Evolutionary conservation across 2,888 invertebrate species (phyloP).

Genomic region (Epirrhoe alternata): DNA sequence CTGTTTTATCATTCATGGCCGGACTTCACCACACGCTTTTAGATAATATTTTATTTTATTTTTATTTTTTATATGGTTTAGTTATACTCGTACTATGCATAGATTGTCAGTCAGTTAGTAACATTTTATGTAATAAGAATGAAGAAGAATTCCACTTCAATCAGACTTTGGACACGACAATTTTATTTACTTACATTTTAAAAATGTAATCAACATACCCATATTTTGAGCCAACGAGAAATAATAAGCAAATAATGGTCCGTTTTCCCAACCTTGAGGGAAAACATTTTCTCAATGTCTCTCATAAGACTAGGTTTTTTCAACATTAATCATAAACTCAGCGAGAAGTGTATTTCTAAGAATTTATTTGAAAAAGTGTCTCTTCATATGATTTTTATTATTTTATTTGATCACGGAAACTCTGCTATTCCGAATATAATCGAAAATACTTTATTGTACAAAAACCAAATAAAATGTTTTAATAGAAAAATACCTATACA

Average conservation of each 20-base stretch:
- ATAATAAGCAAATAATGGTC: constrained; percentile 24
- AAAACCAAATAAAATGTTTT: too few relatives aligned
- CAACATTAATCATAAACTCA: constrained; percentile 13
- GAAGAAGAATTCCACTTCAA: background rate
- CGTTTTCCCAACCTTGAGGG: constrained; percentile 5
- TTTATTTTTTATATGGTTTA: too few relatives aligned
- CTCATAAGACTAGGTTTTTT: constrained; percentile 9
- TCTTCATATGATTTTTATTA: background rate
- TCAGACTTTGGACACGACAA: constrained; percentile 1
- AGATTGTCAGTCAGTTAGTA: too few relatives aligned
- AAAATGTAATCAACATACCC: constrained; percentile 13
- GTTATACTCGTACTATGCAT: too few relatives aligned
- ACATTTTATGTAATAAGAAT: too few relatives aligned
- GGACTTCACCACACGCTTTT: too few relatives aligned
- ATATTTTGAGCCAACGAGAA: constrained; percentile 15
- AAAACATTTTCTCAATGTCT: constrained; percentile 21
- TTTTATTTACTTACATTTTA: constrained; percentile 13
- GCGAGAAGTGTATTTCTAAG: constrained; percentile 5
- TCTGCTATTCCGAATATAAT: background rate
- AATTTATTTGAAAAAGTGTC: background rate
- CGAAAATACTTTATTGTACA: too few relatives aligned
- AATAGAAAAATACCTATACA: too few relatives aligned
- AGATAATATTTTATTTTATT: too few relatives aligned
- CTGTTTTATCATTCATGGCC: too few relatives aligned
- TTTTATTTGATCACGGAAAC: background rate